Evolutionary conservation across 2,888 invertebrate genomes (phyloP), one percentile per base, ranked within the genome.

Genomic region (Hanleya hanleyi): DNA sequence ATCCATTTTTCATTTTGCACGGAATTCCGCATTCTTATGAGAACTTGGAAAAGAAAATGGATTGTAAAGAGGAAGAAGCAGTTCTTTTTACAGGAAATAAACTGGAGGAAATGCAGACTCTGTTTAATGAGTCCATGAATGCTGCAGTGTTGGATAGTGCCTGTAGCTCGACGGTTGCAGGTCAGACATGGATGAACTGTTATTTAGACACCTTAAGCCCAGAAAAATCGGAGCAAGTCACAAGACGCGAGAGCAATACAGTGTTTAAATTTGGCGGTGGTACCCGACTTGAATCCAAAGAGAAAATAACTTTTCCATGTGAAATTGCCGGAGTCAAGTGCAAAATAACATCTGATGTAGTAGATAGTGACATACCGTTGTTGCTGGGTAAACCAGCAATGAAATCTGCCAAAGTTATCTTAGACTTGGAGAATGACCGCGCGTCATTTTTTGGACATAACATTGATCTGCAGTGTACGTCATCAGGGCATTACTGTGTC

Each of bases 371-470:
- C 33, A 67, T 62, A 32, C 62, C 62, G 22, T 33, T 62, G 15
- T 32, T 62, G 22, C 62, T 62, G 7, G 62, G 33, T 15, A 62
- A 76, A 38, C 41, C 69, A n/a, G 71, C 76, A n/a, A 71, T 78
- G 69, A 78, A 78, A 47, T 67, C 57, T 51, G 77, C 77, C 18
- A 69, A 61, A 69, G 64, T 77, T 2, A 72, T 74, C 57, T 50
- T 80, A n/a, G 80, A 80, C 57, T 49, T 77, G 18, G 75, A 71
- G 38, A 73, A 76, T 77, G 78, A 80, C 68, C 72, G 33, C 7
- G 62, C 62, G 5, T 18, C 62, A 7, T 32, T 62, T 33, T 62
- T 62, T 62, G 62, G 62, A 62, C 26, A 62, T 9, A 22, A 32
- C 9, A 33, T 62, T 15, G 62, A 62, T 22, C 22, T 62, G 9